phyloP scores from a whole-genome alignment of 2,888 invertebrate species.

The Andricus curvator region DNA sequence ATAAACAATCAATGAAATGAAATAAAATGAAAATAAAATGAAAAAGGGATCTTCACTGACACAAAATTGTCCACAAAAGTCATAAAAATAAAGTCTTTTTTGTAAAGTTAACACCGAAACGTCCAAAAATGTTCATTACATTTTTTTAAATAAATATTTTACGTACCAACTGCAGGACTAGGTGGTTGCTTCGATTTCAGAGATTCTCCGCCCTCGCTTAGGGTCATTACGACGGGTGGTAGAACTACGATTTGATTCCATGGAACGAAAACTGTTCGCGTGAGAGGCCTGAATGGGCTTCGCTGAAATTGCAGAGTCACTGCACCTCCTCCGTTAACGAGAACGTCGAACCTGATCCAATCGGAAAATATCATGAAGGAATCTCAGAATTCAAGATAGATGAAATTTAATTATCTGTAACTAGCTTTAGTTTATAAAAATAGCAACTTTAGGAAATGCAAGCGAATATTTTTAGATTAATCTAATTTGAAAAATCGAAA shows the following conservation, averaged over 20 bases:
- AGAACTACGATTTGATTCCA: slow-evolving; percentile 99
- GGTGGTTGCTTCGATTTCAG: slow-evolving; percentile 74
- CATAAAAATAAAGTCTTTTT: not conserved
- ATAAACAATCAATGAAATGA: not conserved
- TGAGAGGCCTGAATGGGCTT: slow-evolving; percentile 93
- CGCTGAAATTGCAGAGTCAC: slow-evolving; percentile 98
- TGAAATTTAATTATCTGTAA: not conserved
- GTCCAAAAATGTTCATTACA: slow-evolving; percentile 35
- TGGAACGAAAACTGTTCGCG: slow-evolving; percentile 95
- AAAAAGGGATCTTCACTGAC: not conserved
- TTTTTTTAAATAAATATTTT: slow-evolving; percentile 9
- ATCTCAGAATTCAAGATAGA: not conserved
- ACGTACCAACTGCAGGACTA: slow-evolving; percentile 76
- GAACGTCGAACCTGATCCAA: slow-evolving; percentile 93
- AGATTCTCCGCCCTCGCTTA: slow-evolving; percentile 81
- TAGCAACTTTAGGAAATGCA: not conserved
- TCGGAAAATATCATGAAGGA: slow-evolving; percentile 23
- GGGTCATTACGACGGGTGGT: slow-evolving; percentile 90
- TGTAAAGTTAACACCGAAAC: slow-evolving; percentile 10
- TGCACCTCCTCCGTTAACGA: slow-evolving; percentile 99
- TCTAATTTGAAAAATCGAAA: not conserved
- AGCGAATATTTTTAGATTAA: not conserved
- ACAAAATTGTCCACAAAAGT: not conserved
- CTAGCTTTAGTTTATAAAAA: not conserved
- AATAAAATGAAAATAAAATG: not conserved